These are phyloP conservation scores for Amphiprion percula DNA, from an alignment of 2,113 vertebrate species.

Conservation along the genomic window DNA sequence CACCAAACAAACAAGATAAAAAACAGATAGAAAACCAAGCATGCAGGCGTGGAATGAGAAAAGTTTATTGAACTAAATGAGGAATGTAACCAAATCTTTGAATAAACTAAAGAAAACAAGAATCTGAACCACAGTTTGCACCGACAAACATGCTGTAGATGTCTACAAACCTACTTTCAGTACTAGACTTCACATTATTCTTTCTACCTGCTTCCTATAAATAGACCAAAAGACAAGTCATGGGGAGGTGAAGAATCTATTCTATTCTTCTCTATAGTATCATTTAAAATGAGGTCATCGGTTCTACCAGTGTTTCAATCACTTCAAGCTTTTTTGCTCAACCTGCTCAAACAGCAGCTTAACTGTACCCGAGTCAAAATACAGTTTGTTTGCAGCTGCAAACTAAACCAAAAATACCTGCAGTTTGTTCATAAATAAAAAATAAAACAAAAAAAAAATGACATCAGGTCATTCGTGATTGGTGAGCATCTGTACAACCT, in stretches of 20 bases:
- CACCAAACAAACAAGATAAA: neutral
- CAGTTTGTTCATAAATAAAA: slow-evolving; percentile 54
- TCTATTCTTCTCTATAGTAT: slow-evolving; percentile 14
- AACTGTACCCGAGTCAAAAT: slow-evolving; percentile 7
- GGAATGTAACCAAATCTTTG: slow-evolving; percentile 65
- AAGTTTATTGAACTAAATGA: slow-evolving; percentile 72
- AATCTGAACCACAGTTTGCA: slow-evolving; percentile 22
- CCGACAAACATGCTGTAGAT: slow-evolving; percentile 15
- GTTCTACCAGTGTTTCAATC: slow-evolving; percentile 43
- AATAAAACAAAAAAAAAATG: slow-evolving; percentile 6
- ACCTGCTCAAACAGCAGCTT: neutral
- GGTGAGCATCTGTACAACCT: slow-evolving; percentile 49
- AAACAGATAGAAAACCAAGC: slow-evolving; percentile 52
- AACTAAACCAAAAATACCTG: slow-evolving; percentile 32
- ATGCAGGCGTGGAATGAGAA: slow-evolving; percentile 64
- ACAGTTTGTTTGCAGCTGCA: slow-evolving; percentile 15
- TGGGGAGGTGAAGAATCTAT: slow-evolving; percentile 6
- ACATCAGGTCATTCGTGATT: slow-evolving; percentile 38
- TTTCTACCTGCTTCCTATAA: slow-evolving; percentile 25
- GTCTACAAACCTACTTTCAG: slow-evolving; percentile 23
- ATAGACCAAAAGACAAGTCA: slow-evolving; percentile 1
- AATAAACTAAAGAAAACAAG: slow-evolving; percentile 31
- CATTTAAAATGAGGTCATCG: slow-evolving; percentile 22
- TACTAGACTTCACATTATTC: slow-evolving; percentile 24
- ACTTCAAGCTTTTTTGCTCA: slow-evolving; percentile 25